These are phyloP conservation scores for Hystrix cristata DNA, from an alignment of 2,113 vertebrate species.

Conservation along the genomic window DNA sequence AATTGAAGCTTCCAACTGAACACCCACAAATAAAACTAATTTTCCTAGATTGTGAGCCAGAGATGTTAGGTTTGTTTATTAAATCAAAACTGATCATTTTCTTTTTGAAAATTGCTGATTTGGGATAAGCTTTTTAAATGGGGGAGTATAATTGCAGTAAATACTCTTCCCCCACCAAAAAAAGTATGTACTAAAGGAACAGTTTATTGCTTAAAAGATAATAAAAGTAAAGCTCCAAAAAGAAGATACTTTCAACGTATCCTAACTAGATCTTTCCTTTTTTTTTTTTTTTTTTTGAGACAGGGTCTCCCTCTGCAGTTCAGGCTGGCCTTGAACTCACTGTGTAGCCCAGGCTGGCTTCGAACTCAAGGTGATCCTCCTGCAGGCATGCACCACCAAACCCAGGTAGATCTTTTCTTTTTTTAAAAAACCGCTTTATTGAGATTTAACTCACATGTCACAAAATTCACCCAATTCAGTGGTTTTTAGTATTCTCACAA, in stretches of 20 bases:
- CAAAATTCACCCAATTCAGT: no score
- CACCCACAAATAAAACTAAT: background rate
- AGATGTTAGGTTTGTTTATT: slow-evolving; percentile 20
- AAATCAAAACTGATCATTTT: background rate
- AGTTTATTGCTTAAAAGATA: slow-evolving; percentile 94
- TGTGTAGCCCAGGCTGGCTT: background rate
- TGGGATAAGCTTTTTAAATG: slow-evolving; percentile 90
- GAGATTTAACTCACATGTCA: no score
- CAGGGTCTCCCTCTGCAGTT: background rate
- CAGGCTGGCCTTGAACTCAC: background rate
- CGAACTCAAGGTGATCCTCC: background rate
- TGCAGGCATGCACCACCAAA: background rate
- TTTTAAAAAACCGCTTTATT: no score
- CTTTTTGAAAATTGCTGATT: slow-evolving; percentile 86
- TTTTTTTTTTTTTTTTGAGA: background rate
- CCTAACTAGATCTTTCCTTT: background rate
- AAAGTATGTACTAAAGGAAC: slow-evolving; percentile 92
- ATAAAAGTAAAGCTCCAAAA: slow-evolving; percentile 92
- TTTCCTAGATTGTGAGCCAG: background rate
- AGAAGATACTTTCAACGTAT: slow-evolving; percentile 93
- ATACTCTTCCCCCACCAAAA: background rate
- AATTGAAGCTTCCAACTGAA: slow-evolving; percentile 4
- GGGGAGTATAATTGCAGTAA: slow-evolving; percentile 89
- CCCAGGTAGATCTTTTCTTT: no score
- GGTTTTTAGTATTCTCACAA: no score